phyloP scores from a whole-genome alignment of 2,888 invertebrate species.

The Trissoscelio sp. region DNA sequence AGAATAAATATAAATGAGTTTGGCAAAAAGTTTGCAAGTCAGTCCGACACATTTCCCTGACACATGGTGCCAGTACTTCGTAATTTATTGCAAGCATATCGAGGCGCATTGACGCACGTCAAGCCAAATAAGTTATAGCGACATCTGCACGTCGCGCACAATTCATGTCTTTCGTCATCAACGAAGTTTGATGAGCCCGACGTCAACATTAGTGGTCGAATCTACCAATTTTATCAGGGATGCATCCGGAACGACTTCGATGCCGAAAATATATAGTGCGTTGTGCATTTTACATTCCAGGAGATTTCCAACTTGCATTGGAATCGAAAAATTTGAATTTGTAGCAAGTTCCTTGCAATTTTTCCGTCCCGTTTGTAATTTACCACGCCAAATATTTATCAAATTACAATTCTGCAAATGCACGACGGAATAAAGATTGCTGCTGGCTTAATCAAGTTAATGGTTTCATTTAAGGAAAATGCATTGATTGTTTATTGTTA shows the following conservation, averaged over 20 bases:
- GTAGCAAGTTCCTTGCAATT: constrained; percentile 27
- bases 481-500: too few species aligned
- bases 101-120: constrained; percentile 64
- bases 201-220: constrained; percentile 65
- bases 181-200: constrained; percentile 63
- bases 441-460: too few species aligned
- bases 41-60: constrained; percentile 60
- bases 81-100: constrained; percentile 66
- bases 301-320: constrained; percentile 51
- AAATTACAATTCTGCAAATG: constrained; percentile 10
- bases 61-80: constrained; percentile 51
- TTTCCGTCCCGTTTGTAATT: constrained; percentile 25
- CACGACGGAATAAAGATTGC: neutral
- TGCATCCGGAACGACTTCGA: constrained; percentile 32
- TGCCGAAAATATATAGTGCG: constrained; percentile 43
- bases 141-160: constrained; percentile 62
- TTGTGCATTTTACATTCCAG: constrained; percentile 48
- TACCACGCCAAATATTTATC: constrained; percentile 15
- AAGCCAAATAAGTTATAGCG: constrained; percentile 64
- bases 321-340: constrained; percentile 60
- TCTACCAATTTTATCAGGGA: constrained; percentile 58
- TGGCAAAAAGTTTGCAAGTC: constrained; percentile 60
- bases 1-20: constrained; percentile 64
- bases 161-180: constrained; percentile 66
- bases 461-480: too few species aligned